Base-by-base conservation (phyloP, 2,113 vertebrate genomes). In the Aleadryas rufinucha region DNA sequence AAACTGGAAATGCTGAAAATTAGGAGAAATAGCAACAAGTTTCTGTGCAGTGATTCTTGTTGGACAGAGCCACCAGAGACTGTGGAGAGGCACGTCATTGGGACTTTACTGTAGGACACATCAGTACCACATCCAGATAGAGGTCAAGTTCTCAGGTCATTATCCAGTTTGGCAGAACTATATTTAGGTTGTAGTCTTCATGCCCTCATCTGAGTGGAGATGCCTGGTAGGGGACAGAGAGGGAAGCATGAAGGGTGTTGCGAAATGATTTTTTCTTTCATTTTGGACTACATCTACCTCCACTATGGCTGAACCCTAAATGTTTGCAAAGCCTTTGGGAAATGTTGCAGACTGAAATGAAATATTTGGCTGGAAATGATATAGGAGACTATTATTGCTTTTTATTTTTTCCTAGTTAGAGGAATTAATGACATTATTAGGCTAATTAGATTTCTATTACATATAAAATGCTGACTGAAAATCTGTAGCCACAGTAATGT, bases 1-100 rank as follows among this genome's bases (percentile, higher is more conserved):
- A 52, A 89, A 57, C 6, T 57, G 37, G 20, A 22, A 37, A 9
- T 33, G 22, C n/a, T 72, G 28, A 49, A 89, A 90, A n/a, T 27
- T 1, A 53, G 28, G 11, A 86, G 12, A 45, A 78, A 39, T 13
- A 68, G 47, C 39, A 77, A 31, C 11, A 64, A n/a, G 20, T n/a
- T 37, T 66, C 37, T 50, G 15, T 53, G 42, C 26, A 42, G 14
- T 37, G 23, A 26, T 41, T 61, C 33, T 57, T 37, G 35, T 30
- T 61, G 79, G 37, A 17, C 56, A 39, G 42, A 59, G 61, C 30
- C 2, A 3, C 18, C 12, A 30, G 44, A 63, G 49, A 39, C 45
- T 4, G 1, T 27, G 10, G 37, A 63, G 35, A 54, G 23, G 5
- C n/a, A 23, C 10, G 4, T 47, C 0, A 0, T 27, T 27, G 13